These are phyloP conservation scores for Labeo catla DNA, from an alignment of 2,113 vertebrate genomes.

Conservation along the genomic window DNA sequence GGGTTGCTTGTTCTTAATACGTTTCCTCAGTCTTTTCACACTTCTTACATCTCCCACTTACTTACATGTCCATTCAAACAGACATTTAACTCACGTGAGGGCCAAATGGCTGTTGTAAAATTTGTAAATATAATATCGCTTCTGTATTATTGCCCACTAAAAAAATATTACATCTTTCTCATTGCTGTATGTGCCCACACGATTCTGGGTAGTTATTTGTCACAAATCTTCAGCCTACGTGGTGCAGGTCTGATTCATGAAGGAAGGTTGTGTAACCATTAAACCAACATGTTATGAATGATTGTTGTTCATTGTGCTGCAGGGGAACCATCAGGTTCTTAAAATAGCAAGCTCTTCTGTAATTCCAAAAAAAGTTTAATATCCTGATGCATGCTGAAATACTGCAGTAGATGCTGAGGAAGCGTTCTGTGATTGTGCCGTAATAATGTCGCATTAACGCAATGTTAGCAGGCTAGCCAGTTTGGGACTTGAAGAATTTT, in stretches of 20 bases:
- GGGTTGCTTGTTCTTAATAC: neutral
- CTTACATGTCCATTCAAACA: slow-evolving; percentile 2
- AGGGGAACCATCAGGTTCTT: slow-evolving; percentile 27
- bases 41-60: slow-evolving; percentile 20
- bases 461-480: neutral
- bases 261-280: slow-evolving; percentile 27
- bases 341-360: slow-evolving; percentile 37
- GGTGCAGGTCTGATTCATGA: slow-evolving; percentile 38
- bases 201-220: slow-evolving; percentile 30
- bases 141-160: neutral
- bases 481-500: neutral
- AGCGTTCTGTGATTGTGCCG: neutral
- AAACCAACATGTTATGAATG: slow-evolving; percentile 43
- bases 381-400: slow-evolving; percentile 15
- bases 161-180: neutral
- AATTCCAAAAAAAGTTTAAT: neutral
- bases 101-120: neutral
- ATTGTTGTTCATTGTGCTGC: slow-evolving; percentile 43
- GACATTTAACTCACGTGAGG: neutral
- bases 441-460: neutral
- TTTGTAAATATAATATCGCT: neutral
- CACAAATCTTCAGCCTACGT: slow-evolving; percentile 37
- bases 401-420: neutral
- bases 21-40: slow-evolving; percentile 22
- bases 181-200: slow-evolving; percentile 28